Base-by-base conservation (phyloP, 2,888 invertebrate species). In the Argynnis bischoffii region DNA sequence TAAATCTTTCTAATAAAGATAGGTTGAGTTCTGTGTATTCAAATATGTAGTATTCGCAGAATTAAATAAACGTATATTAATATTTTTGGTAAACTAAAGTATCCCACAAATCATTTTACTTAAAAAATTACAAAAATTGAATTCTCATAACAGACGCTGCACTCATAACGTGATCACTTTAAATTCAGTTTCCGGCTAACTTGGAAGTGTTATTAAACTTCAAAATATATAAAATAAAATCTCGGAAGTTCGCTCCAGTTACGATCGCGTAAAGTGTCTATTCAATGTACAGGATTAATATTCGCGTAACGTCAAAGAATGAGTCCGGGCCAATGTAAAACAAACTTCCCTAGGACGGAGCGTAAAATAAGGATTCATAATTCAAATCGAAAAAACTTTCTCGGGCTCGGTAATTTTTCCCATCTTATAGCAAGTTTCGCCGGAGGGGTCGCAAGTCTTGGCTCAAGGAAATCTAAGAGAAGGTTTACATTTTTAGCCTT, bases 361-460 rank as follows among this genome's bases (percentile, higher is more conserved):
- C 87, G 87, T 89, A 87, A 90, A 92, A 90, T 91, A 92, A 91
- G 89, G 90, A 91, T 90, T 90, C 91, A 91, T 92, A 92, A 92
- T 92, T 92, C 91, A 90, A 92, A 92, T 91, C 89, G 90, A 90
- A 91, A 92, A 92, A 92, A 92, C 86, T 92, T 92, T 88, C 81
- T 77, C 83, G 84, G 81, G 81, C 86, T 79, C 83, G 83, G 92
- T 91, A 92, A 92, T 91, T 92, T 92, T 91, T 92, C 86, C 90
- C 91, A 91, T 91, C 91, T 92, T 90, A 89, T 81, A 80, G 86
- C 85, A 89, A 91, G 86, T 90, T 90, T 87, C 74, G 85, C 87
- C 84, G 76, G 88, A 88, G 89, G 89, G 89, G 89, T 89, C 88
- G 88, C 79, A 81, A 81, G 79, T 86, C 84, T 79, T 83, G 84